Evolutionary conservation across 2,797 vertebrate genomes (phyloP).

Genomic region (Glossophaga mutica): DNA sequence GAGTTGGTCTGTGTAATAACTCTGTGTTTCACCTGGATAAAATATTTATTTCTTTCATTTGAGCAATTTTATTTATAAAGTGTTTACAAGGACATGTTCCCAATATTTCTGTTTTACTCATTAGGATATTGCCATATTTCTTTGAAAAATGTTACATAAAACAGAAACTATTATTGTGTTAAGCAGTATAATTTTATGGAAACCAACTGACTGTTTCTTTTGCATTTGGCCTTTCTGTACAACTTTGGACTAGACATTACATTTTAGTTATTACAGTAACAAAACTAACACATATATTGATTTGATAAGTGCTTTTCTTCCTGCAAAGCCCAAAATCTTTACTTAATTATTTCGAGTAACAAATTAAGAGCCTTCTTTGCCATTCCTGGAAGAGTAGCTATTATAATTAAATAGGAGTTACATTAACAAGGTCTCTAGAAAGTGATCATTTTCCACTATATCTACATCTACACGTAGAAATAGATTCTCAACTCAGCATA

Average conservation of each 20-base stretch:
- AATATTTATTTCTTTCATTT: neutral
- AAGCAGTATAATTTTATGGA: constrained; percentile 21
- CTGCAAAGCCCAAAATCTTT: constrained; percentile 27
- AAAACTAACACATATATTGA: constrained; percentile 55
- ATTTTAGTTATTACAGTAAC: constrained; percentile 51
- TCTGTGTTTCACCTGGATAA: neutral
- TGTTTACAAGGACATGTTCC: constrained; percentile 23
- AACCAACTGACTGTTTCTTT: constrained; percentile 26
- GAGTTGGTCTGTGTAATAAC: neutral
- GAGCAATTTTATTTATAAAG: constrained; percentile 19
- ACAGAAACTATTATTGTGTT: neutral
- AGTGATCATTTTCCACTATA: neutral
- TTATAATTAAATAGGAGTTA: constrained; percentile 1
- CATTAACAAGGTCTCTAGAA: neutral
- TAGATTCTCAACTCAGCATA: neutral
- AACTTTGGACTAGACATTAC: constrained; percentile 43
- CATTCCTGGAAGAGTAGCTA: neutral
- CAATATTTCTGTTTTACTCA: constrained; percentile 41
- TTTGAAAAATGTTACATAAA: constrained; percentile 45
- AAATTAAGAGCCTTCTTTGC: neutral
- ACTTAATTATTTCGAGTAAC: constrained; percentile 13
- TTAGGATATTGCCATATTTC: constrained; percentile 34
- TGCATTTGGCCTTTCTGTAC: constrained; percentile 31
- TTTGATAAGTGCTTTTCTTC: constrained; percentile 37
- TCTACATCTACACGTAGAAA: neutral